Conservation (phyloP, 2,888 invertebrate species). For the Sminthurinus aureus region DNA sequence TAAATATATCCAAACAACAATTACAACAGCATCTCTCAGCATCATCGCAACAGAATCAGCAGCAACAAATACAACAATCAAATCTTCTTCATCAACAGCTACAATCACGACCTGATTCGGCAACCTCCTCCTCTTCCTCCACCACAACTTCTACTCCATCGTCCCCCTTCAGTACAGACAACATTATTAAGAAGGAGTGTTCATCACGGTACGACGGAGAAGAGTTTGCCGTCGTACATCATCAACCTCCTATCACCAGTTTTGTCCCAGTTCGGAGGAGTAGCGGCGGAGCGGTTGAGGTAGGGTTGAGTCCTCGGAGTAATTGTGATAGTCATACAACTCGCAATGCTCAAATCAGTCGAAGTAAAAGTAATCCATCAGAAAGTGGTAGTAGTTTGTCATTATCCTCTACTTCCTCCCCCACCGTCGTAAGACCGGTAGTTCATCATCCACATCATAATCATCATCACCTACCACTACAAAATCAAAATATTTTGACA, state of each 20-base stretch:
- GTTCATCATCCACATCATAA: not conserved
- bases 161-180: not conserved
- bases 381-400: not conserved
- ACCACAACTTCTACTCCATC: not conserved
- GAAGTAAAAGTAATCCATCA: constrained; percentile 31
- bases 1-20: not conserved
- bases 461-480: not conserved
- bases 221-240: constrained; percentile 31
- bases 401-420: not conserved
- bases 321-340: constrained; percentile 14
- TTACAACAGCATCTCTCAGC: constrained; percentile 62
- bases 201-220: not conserved
- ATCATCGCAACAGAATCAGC: constrained; percentile 60
- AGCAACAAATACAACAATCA: constrained; percentile 59
- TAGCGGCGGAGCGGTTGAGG: constrained; percentile 22
- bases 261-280: constrained; percentile 27
- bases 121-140: constrained; percentile 1
- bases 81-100: constrained; percentile 60
- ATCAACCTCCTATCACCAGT: not conserved
- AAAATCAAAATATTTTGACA: not conserved
- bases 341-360: constrained; percentile 24
- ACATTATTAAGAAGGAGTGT: constrained; percentile 32
- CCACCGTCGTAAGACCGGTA: not conserved
- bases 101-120: constrained; percentile 18
- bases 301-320: not conserved